A percentile compares a stretch with the other conserved stretches of the same genome.
Conservation (phyloP, 2,797 vertebrate genomes). For the Lerista edwardsae region DNA sequence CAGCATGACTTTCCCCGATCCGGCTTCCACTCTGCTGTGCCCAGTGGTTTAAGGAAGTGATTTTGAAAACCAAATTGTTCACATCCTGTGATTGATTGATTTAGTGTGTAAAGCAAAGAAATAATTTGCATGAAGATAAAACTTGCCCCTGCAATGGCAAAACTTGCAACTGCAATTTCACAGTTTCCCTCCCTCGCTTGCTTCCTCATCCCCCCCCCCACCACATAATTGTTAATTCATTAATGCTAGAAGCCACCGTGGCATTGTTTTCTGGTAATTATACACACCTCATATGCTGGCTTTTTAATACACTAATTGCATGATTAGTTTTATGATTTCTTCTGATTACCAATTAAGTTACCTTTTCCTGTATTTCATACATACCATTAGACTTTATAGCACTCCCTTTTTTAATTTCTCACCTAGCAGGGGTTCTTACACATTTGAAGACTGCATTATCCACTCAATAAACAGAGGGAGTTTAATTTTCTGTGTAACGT, state of each 20-base stretch:
- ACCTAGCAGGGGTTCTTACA: conserved; percentile 81
- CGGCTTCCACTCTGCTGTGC: not conserved
- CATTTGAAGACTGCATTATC: conserved; percentile 78
- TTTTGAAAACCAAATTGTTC: conserved; percentile 34
- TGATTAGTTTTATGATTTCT: conserved; percentile 85
- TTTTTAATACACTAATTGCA: conserved; percentile 81
- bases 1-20: not conserved
- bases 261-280: conserved; percentile 76
- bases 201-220: not conserved
- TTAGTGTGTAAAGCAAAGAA: conserved; percentile 33
- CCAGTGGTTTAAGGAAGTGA: not conserved
- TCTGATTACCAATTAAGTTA: conserved; percentile 84
- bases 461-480: conserved; percentile 79
- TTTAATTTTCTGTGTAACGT: conserved; percentile 80
- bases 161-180: conserved; percentile 41
- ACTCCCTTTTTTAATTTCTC: conserved; percentile 80
- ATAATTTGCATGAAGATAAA: conserved; percentile 35
- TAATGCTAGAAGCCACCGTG: conserved; percentile 58
- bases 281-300: conserved; percentile 72
- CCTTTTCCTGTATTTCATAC: conserved; percentile 79
- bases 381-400: conserved; percentile 79
- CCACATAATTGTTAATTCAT: conserved; percentile 63
- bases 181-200: not conserved
- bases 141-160: conserved; percentile 19
- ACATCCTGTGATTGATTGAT: conserved; percentile 4